Conservation (phyloP, 2,888 invertebrate genomes). For the Opisthograptis luteolata region DNA sequence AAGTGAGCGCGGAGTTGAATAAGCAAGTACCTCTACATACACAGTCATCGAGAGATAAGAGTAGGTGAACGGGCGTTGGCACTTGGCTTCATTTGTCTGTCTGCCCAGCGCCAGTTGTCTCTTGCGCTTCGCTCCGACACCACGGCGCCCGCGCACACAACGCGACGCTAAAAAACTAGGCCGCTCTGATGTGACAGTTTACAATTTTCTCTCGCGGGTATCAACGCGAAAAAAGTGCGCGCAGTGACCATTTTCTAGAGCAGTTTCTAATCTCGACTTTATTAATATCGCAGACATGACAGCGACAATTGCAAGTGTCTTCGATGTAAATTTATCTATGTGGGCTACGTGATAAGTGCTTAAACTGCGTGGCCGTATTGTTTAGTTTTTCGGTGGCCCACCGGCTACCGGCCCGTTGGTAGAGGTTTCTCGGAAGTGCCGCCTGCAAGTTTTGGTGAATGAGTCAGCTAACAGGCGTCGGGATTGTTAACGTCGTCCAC, state of each 20-base stretch:
- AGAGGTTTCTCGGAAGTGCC: slow-evolving; percentile 63
- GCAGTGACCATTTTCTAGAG: slow-evolving; percentile 55
- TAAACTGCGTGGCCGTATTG: slow-evolving; percentile 63
- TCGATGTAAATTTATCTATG: slow-evolving; percentile 64
- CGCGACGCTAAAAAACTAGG: slow-evolving; percentile 52
- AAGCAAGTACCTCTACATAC: slow-evolving; percentile 53
- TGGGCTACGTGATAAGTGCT: slow-evolving; percentile 74
- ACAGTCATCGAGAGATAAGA: slow-evolving; percentile 75
- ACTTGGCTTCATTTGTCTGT: slow-evolving; percentile 65
- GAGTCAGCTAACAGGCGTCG: slow-evolving; percentile 82
- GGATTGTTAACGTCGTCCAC: slow-evolving; percentile 81
- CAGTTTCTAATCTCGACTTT: slow-evolving; percentile 49
- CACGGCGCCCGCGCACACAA: slow-evolving; percentile 70
- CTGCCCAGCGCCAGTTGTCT: slow-evolving; percentile 60
- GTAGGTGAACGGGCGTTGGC: slow-evolving; percentile 79
- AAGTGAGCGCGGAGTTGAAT: slow-evolving; percentile 59
- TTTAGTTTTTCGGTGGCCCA: slow-evolving; percentile 53
- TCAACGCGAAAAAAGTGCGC: slow-evolving; percentile 67
- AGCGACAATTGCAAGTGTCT: slow-evolving; percentile 59
- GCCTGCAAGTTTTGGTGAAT: slow-evolving; percentile 75
- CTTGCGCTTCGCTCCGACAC: slow-evolving; percentile 64
- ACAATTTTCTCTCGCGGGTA: slow-evolving; percentile 63
- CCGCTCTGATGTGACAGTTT: slow-evolving; percentile 69
- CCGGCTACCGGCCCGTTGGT: slow-evolving; percentile 50
- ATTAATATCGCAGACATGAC: slow-evolving; percentile 42